Conservation (phyloP, 2,888 invertebrate genomes). For the Craniophora ligustri region DNA sequence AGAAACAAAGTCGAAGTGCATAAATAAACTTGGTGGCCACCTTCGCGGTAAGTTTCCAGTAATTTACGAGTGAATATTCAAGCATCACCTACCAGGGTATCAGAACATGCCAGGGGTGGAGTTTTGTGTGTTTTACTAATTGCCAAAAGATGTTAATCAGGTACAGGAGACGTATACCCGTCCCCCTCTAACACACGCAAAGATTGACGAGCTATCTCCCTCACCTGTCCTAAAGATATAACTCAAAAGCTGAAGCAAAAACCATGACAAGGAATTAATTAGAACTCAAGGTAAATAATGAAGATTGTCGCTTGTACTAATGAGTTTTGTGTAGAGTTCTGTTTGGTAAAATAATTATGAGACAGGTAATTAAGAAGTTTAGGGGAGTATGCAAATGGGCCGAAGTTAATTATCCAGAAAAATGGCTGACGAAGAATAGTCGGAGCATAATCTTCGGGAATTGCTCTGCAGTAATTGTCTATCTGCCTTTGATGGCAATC, state of each 20-base stretch:
- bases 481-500: slow-evolving; percentile 1
- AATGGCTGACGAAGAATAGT: slow-evolving; percentile 45
- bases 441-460: slow-evolving; percentile 17
- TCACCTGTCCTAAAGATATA: slow-evolving; percentile 77
- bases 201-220: slow-evolving; percentile 60
- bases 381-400: slow-evolving; percentile 68
- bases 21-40: slow-evolving; percentile 79
- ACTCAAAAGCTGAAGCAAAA: slow-evolving; percentile 87
- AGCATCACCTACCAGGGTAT: slow-evolving; percentile 87
- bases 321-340: slow-evolving; percentile 80
- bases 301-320: slow-evolving; percentile 86
- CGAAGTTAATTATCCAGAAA: slow-evolving; percentile 73
- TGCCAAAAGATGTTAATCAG: slow-evolving; percentile 90
- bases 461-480: background rate
- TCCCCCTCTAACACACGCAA: slow-evolving; percentile 60
- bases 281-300: slow-evolving; percentile 88
- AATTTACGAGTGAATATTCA: slow-evolving; percentile 87
- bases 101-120: slow-evolving; percentile 88
- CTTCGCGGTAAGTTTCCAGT: slow-evolving; percentile 86
- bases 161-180: slow-evolving; percentile 72
- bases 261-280: slow-evolving; percentile 89
- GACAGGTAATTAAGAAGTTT: slow-evolving; percentile 85
- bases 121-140: slow-evolving; percentile 90
- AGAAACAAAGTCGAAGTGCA: slow-evolving; percentile 74
- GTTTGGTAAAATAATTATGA: slow-evolving; percentile 78